Evolutionary conservation across 2,888 invertebrate species (phyloP).

Genomic region (Diplazon laetatorius): DNA sequence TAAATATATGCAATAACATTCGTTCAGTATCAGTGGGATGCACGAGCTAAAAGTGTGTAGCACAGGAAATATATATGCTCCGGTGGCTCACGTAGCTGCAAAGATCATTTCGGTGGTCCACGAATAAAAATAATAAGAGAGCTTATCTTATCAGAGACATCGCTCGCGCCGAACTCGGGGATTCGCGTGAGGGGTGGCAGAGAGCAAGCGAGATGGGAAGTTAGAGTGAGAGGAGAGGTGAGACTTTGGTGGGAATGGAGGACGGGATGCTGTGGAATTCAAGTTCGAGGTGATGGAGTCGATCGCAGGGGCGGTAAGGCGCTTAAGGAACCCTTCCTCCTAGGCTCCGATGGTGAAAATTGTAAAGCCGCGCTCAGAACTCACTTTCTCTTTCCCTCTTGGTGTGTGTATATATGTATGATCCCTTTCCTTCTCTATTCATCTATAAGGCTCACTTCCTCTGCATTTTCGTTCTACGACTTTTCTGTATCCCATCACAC

Average conservation of each 20-base stretch:
- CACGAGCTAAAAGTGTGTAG: constrained; percentile 47
- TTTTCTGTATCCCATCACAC: constrained; percentile 52
- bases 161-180: constrained; percentile 37
- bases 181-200: constrained; percentile 3
- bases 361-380: constrained; percentile 59
- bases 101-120: constrained; percentile 62
- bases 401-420: too few relatives aligned
- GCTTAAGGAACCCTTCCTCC: constrained; percentile 63
- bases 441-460: constrained; percentile 22
- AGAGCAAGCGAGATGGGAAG: constrained; percentile 34
- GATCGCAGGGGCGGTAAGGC: constrained; percentile 65
- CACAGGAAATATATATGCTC: constrained; percentile 55
- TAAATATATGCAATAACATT: constrained; percentile 55
- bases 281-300: constrained; percentile 61
- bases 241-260: constrained; percentile 24
- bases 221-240: constrained; percentile 27
- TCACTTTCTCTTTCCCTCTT: constrained; percentile 43
- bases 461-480: constrained; percentile 27
- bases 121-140: constrained; percentile 64
- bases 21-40: constrained; percentile 55
- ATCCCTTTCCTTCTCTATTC: constrained; percentile 17
- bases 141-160: constrained; percentile 62
- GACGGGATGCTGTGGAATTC: constrained; percentile 52
- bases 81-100: constrained; percentile 53
- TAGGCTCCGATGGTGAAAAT: constrained; percentile 20